A percentile compares a stretch with the other conserved stretches of the same genome.
These are phyloP conservation scores for Telmatherina bonti DNA, from an alignment of 2,797 vertebrate species.

Conservation along the genomic window DNA sequence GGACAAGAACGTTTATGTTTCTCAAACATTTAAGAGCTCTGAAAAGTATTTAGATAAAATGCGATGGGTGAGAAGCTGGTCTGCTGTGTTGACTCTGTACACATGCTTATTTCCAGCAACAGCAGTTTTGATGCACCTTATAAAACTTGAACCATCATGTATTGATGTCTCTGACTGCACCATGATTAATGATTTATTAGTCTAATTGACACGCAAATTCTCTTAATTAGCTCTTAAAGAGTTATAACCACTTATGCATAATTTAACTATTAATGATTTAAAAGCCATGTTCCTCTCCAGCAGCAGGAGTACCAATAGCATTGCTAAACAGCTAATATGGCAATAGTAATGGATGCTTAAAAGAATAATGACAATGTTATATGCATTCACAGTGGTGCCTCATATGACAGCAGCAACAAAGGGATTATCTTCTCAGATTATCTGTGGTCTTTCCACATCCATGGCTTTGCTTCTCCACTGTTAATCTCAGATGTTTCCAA, in stretches of 20 bases:
- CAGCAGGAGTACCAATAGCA: background rate
- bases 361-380: background rate
- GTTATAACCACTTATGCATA: background rate
- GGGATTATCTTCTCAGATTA: constrained; percentile 26
- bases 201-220: background rate
- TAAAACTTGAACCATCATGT: background rate
- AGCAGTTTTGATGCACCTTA: background rate
- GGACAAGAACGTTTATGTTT: too few relatives aligned
- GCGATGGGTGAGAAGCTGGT: background rate
- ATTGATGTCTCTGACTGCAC: background rate
- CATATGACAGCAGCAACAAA: background rate
- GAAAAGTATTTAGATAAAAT: too few relatives aligned
- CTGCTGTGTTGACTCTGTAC: background rate
- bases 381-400: background rate
- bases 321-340: background rate
- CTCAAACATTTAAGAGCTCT: too few relatives aligned
- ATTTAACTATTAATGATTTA: background rate
- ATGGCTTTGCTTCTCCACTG: background rate
- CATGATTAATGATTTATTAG: background rate
- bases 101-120: background rate
- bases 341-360: background rate
- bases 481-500: constrained; percentile 4
- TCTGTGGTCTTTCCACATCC: constrained; percentile 7
- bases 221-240: background rate
- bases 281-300: background rate